phyloP scores from a whole-genome alignment of 2,888 invertebrate species.

The Antheraea yamamai region DNA sequence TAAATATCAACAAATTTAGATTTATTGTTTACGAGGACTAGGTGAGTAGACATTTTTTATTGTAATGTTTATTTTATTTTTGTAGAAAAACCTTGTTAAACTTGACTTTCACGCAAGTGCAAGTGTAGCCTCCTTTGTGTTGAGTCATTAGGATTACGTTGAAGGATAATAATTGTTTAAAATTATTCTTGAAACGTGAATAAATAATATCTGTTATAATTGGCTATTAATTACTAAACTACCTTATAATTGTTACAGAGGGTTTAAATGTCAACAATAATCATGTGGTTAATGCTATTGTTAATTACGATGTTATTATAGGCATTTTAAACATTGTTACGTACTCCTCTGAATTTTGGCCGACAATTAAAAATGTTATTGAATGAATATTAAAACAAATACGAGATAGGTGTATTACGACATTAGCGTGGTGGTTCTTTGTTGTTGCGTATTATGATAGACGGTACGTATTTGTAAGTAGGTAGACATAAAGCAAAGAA shows the following conservation, averaged over 20 bases:
- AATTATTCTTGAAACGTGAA: not conserved
- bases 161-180: not conserved
- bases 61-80: not conserved
- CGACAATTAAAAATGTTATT: not conserved
- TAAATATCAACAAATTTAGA: not conserved
- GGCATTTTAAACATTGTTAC: too few relatives aligned
- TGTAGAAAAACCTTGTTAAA: not conserved
- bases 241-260: too few relatives aligned
- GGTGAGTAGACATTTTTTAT: not conserved
- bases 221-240: too few relatives aligned
- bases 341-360: not conserved
- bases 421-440: not conserved
- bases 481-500: not conserved
- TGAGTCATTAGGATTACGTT: not conserved
- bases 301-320: too few relatives aligned
- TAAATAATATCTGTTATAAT: too few relatives aligned
- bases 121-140: not conserved
- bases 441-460: not conserved
- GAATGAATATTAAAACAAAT: not conserved
- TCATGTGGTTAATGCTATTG: too few relatives aligned
- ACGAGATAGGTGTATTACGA: not conserved
- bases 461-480: not conserved
- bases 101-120: not conserved
- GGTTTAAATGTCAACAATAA: too few relatives aligned
- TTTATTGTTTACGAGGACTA: not conserved